These are phyloP conservation scores for Aegotheles bennettii DNA, from an alignment of 2,113 vertebrate genomes.

Conservation along the genomic window DNA sequence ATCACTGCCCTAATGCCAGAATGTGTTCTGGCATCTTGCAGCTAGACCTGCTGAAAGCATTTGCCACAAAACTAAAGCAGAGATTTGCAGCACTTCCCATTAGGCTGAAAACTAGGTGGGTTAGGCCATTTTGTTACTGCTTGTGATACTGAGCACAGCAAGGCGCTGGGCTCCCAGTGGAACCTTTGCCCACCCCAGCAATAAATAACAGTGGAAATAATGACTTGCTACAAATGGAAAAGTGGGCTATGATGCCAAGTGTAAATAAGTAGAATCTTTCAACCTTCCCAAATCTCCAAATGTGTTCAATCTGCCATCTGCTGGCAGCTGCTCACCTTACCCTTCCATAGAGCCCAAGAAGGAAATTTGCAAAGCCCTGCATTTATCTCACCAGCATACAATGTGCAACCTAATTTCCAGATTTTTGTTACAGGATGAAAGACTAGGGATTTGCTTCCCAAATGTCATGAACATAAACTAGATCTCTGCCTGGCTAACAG, in stretches of 20 bases:
- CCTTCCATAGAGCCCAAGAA: neutral
- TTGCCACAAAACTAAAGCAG: neutral
- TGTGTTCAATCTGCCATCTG: constrained; percentile 42
- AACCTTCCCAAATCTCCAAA: neutral
- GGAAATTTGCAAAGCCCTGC: neutral
- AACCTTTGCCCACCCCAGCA: neutral
- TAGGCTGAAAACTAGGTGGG: neutral
- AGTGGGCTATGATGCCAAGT: neutral
- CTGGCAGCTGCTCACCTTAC: constrained; percentile 12
- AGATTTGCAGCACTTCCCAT: neutral
- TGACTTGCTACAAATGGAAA: constrained; percentile 30
- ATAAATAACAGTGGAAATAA: neutral
- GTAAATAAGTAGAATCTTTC: neutral
- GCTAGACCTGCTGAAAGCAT: neutral
- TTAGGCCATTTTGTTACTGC: neutral
- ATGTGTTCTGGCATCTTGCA: neutral
- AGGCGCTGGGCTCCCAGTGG: neutral
- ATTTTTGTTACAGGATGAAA: neutral
- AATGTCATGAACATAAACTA: neutral
- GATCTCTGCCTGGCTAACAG: neutral
- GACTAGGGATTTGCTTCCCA: neutral
- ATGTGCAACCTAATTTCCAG: neutral
- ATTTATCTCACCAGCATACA: neutral
- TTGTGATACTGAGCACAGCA: neutral
- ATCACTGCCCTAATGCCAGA: neutral